A percentile compares a stretch with the other conserved stretches of the same genome.
Conservation (phyloP, 2,113 vertebrate species). For the Forbesichthys agassizii region DNA sequence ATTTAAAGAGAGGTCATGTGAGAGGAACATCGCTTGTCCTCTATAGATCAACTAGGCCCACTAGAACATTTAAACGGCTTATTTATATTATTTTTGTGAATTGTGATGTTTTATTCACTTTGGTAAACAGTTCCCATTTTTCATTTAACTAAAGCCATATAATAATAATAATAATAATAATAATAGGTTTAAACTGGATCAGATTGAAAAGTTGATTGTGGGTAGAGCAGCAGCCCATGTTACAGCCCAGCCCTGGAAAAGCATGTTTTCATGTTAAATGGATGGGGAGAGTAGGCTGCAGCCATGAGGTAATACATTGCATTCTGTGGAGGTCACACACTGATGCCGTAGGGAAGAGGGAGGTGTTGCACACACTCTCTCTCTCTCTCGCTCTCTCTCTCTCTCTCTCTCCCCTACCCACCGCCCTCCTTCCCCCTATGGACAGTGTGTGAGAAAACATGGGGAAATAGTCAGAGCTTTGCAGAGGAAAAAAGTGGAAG, state of each 20-base stretch:
- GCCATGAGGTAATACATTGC: constrained; percentile 53
- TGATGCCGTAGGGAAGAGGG: neutral
- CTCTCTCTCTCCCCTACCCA: neutral
- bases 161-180: too few relatives aligned
- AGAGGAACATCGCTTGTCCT: constrained; percentile 54
- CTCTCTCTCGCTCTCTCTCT: too few relatives aligned
- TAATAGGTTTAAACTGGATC: too few relatives aligned
- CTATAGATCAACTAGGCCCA: constrained; percentile 24
- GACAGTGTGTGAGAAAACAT: neutral
- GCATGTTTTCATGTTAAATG: constrained; percentile 42
- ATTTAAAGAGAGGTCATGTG: constrained; percentile 66
- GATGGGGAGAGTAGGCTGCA: constrained; percentile 40
- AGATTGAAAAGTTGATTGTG: neutral
- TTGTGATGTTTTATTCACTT: constrained; percentile 14
- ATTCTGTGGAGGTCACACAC: constrained; percentile 17
- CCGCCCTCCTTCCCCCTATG: neutral
- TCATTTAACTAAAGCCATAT: too few relatives aligned
- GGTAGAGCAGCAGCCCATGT: too few relatives aligned
- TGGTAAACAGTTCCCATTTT: too few relatives aligned
- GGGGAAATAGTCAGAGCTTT: constrained; percentile 12
- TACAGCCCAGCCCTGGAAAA: constrained; percentile 2
- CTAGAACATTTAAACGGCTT: neutral
- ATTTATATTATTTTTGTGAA: neutral
- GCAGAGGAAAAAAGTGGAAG: constrained; percentile 55
- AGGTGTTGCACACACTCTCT: too few relatives aligned